Conservation (phyloP, 2,113 vertebrate species). For the Dissostichus mawsoni region DNA sequence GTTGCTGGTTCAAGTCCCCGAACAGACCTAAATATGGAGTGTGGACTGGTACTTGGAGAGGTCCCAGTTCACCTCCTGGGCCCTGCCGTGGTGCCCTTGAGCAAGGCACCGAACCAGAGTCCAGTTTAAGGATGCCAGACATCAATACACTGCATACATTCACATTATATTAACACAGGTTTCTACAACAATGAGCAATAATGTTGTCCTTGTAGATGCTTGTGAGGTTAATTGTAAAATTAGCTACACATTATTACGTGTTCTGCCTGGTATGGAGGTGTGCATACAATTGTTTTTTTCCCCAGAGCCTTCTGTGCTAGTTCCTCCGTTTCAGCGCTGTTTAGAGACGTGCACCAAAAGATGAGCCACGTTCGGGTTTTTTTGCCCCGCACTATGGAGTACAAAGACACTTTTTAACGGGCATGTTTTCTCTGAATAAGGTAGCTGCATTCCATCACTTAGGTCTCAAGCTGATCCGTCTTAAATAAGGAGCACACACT, state of each 20-base stretch:
- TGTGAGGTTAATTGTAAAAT: background rate
- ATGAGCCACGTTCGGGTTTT: background rate
- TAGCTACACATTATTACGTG: background rate
- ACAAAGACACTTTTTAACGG: too few relatives aligned
- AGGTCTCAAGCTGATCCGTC: background rate
- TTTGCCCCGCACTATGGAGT: background rate
- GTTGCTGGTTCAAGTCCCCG: too few relatives aligned
- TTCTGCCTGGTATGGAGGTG: background rate
- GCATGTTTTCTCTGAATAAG: background rate
- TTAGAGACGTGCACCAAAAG: background rate
- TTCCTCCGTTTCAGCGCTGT: background rate
- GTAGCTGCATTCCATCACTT: background rate
- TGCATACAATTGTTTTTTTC: background rate
- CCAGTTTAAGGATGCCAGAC: background rate
- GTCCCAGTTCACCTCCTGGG: too few relatives aligned
- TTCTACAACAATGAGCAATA: background rate
- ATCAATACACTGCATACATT: background rate
- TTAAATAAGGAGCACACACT: background rate
- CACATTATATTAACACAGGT: background rate
- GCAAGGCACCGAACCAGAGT: background rate
- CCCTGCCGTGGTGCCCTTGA: too few relatives aligned
- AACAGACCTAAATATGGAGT: too few relatives aligned
- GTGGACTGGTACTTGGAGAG: too few relatives aligned
- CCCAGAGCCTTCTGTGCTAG: background rate
- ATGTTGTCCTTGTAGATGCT: background rate